Percentiles rank a stretch among this genome's conserved stretches.
Conservation (phyloP, 2,888 invertebrate species). For the Falcaria lacertinaria region DNA sequence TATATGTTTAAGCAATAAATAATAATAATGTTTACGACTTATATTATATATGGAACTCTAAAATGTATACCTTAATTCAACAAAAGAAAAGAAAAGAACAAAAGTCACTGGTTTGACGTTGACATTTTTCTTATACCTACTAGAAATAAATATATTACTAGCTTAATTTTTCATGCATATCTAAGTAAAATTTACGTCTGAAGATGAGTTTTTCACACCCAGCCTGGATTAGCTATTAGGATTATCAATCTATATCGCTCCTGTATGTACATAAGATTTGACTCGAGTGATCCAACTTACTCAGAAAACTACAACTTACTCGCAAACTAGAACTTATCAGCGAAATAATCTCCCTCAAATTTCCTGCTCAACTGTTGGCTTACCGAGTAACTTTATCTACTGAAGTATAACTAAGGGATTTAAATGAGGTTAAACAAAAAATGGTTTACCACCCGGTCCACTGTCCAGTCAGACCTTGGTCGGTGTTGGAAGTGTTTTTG, state of each 20-base stretch:
- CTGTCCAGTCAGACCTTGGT: background rate
- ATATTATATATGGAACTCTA: too few relatives aligned
- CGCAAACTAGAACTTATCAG: background rate
- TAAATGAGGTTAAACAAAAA: background rate
- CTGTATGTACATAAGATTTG: background rate
- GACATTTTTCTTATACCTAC: too few relatives aligned
- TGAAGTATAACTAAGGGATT: background rate
- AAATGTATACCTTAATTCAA: too few relatives aligned
- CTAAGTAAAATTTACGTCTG: too few relatives aligned
- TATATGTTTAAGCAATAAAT: too few relatives aligned
- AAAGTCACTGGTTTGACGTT: too few relatives aligned
- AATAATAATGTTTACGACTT: too few relatives aligned
- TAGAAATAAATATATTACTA: too few relatives aligned
- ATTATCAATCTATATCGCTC: background rate
- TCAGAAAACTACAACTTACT: background rate
- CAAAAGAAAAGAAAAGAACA: too few relatives aligned
- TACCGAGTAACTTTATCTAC: background rate
- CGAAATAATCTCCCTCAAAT: background rate
- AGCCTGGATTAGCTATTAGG: background rate
- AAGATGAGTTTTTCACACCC: too few relatives aligned
- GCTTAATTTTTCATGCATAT: too few relatives aligned
- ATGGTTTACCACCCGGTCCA: background rate
- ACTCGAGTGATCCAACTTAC: background rate
- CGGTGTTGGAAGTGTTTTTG: background rate
- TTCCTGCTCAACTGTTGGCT: background rate